A percentile compares a stretch with the other conserved stretches of the same genome.
Evolutionary conservation across 2,113 vertebrate species (phyloP).

Genomic region (Bostrychus sinensis): DNA sequence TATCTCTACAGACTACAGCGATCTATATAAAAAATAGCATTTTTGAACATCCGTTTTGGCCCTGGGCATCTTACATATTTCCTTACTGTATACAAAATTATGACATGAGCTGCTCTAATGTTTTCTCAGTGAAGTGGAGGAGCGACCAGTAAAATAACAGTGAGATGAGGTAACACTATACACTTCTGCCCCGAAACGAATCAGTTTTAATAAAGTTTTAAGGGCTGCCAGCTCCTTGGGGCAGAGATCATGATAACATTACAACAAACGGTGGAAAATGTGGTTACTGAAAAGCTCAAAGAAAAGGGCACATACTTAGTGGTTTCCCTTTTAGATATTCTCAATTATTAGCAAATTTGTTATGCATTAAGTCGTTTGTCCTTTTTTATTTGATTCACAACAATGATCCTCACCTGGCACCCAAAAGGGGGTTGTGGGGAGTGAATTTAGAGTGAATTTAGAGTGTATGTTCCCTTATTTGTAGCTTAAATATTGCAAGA

Average conservation of each 20-base stretch:
- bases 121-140: conserved; percentile 15
- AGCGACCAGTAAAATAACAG: conserved; percentile 39
- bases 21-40: background rate
- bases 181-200: conserved; percentile 34
- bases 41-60: background rate
- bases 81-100: background rate
- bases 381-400: too few species aligned
- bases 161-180: conserved; percentile 41
- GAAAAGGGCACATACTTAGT: background rate
- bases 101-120: background rate
- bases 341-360: too few species aligned
- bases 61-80: background rate
- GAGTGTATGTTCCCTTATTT: too few species aligned
- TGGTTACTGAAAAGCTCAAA: background rate
- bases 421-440: too few species aligned
- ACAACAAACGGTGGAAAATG: background rate
- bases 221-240: conserved; percentile 24
- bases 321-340: too few species aligned
- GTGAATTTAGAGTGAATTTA: too few species aligned
- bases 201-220: conserved; percentile 41
- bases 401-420: too few species aligned
- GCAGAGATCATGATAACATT: conserved; percentile 11
- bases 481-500: too few species aligned
- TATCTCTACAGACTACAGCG: too few species aligned
- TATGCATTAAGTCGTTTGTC: too few species aligned